Evolutionary conservation across 2,888 invertebrate species (phyloP), one percentile per base, ranked within the genome.

Genomic region (Zelleria hepariella): DNA sequence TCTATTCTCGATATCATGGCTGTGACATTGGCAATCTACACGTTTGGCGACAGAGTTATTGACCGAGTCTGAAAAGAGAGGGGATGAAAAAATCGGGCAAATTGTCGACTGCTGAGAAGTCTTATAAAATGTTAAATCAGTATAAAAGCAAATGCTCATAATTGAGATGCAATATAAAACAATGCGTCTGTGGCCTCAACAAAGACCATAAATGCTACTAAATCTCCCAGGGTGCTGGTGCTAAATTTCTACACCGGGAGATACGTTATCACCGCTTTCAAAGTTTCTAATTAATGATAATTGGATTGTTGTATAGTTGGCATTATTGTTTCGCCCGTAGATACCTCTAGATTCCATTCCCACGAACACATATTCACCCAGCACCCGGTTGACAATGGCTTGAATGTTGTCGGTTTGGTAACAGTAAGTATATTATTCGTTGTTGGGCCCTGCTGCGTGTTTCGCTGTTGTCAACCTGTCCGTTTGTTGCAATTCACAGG

Each of bases 341-440:
- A 51, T 51, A 51, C 2, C 23, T 42, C 21, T 25, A 54, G 8
- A 25, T 25, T 54, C 27, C 51, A 20, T 51, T 51, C 51, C 23
- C 51, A 51, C 8, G 51, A 10, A 20, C 23, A 51, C 21, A 20
- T 49, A 49, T 23, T 20, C 23, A 51, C 21, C 65, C 63, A 62
- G 61, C 23, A 51, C 21, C 65, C 63, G 62, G 61, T 65, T 70
- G 70, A 79, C 77, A 80, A 79, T 78, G 66, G 71, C 68, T 67
- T 42, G 65, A 71, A 68, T 67, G 64, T 63, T 65, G 64, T 63
- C 64, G 66, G 67, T 72, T 65, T 72, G 66, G 68, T 65, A 69
- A 70, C 63, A 63, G n/a, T n/a, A n/a, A n/a, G n/a, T n/a, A n/a
- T n/a, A n/a, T 61, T 61, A 61, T 58, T 58, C 56, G 48, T 57